Base-by-base conservation (phyloP, 2,888 invertebrate genomes). In the Imbricaverruca yamaguchii region DNA sequence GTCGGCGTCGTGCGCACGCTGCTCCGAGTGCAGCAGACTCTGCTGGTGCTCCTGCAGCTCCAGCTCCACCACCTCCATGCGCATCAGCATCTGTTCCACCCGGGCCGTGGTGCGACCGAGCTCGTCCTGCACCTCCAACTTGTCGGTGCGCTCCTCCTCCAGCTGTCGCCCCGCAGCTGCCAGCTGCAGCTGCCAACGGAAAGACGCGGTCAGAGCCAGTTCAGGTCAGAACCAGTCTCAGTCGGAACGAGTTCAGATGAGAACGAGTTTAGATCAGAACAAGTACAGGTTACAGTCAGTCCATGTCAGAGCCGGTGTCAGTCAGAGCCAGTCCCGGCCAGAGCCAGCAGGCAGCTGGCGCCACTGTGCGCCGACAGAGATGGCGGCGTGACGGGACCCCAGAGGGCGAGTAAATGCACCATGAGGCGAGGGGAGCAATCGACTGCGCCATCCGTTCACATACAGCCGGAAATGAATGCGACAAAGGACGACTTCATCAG, bases 41-140 rank as follows among this genome's bases (percentile, higher is more conserved):
- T 55, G 21, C 74, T 74, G 74, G 74, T 74, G 74, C 53, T 55
- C 53, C 55, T 21, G 74, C 55, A 74, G 74, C 55, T 74, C 74
- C 53, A 10, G 21, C 56, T 84, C 85, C 4, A 85, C 85, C 23
- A 84, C 85, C 81, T 85, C 85, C 84, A 85, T 84, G 21, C 84
- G 84, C 23, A 83, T 77, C 25, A 85, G 81, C 85, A 85, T 85
- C 55, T 83, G 82, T 59, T 83, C 83, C 15, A 84, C 84, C 56
- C 84, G 82, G 82, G 80, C 83, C 55, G 93, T 91, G 86, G 94
- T 94, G 83, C 91, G 89, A 84, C 93, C 92, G 79, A 94, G 87
- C 87, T 94, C 93, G 23, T 92, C 91, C 85, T 92, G 91, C 82
- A 93, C 91, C 8, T 92, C 91, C n/a, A 91, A 89, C 81, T 94